These are phyloP conservation scores for Helarctos malayanus DNA, from an alignment of 2,797 vertebrate genomes.

Conservation along the genomic window DNA sequence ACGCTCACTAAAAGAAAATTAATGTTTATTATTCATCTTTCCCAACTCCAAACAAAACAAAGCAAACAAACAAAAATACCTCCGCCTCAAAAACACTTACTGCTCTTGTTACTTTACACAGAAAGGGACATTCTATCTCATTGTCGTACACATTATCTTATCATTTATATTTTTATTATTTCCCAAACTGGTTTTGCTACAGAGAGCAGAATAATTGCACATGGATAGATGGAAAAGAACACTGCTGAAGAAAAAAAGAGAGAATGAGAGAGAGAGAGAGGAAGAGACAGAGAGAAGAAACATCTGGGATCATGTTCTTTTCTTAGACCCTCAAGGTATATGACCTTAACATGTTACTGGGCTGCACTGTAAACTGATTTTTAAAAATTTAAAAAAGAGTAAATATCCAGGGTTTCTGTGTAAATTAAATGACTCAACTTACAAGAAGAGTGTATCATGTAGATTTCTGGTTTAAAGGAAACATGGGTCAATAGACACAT, in stretches of 20 bases:
- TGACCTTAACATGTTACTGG: background rate
- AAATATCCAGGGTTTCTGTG: background rate
- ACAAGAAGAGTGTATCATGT: background rate
- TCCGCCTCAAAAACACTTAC: background rate
- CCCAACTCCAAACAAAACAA: background rate
- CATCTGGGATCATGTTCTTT: background rate
- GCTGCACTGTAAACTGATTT: background rate
- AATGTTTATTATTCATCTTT: background rate
- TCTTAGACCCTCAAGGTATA: background rate
- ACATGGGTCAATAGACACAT: background rate
- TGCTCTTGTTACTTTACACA: background rate
- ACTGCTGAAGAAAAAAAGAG: background rate
- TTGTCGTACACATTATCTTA: background rate
- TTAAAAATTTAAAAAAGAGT: background rate
- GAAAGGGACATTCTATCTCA: background rate
- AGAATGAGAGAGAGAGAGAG: background rate
- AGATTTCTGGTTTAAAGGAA: background rate
- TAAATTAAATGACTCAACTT: background rate
- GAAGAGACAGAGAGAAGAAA: background rate
- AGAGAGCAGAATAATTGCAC: background rate
- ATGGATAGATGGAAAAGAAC: background rate
- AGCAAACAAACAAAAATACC: background rate
- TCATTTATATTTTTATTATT: background rate
- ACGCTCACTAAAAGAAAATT: background rate
- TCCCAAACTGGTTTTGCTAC: background rate